Conservation (phyloP, 2,888 invertebrate genomes). For the Masnerella sp. region DNA sequence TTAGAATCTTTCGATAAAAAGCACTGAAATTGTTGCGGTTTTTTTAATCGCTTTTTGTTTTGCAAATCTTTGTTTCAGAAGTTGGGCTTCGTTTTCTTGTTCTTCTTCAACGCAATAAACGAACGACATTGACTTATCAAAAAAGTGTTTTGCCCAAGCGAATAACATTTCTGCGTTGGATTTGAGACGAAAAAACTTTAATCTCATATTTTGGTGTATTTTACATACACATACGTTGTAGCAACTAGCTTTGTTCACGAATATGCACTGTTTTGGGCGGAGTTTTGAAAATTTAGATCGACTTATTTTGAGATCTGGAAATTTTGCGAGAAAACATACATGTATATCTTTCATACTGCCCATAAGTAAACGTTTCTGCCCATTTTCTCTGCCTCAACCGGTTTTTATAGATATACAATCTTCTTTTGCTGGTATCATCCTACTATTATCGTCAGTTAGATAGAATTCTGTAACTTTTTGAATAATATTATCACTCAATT, state of each 20-base stretch:
- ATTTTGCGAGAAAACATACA: background rate
- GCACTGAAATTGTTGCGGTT: background rate
- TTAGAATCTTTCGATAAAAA: background rate
- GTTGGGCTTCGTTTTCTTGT: background rate
- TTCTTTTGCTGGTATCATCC: constrained; percentile 5
- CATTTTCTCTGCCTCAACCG: background rate
- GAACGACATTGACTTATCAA: background rate
- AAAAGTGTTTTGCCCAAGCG: constrained; percentile 2
- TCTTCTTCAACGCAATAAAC: background rate
- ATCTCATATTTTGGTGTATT: constrained; percentile 4
- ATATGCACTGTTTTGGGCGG: constrained; percentile 14
- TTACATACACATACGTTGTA: constrained; percentile 12
- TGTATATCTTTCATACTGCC: background rate
- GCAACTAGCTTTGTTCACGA: constrained; percentile 9
- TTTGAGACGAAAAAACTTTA: background rate
- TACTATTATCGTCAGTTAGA: constrained; percentile 3
- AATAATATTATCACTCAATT: background rate
- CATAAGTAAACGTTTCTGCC: constrained; percentile 6
- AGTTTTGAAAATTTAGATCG: constrained; percentile 6
- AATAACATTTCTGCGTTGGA: background rate
- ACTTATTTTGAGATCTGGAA: constrained; percentile 9
- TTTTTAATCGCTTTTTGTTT: constrained; percentile 2
- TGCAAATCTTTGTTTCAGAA: background rate
- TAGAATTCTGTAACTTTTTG: background rate
- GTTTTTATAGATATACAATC: constrained; percentile 12